A percentile compares a stretch with the other conserved stretches of the same genome.
These are phyloP conservation scores for Rhizoglyphus robini DNA, from an alignment of 1,140 invertebrate species.

Conservation along the genomic window DNA sequence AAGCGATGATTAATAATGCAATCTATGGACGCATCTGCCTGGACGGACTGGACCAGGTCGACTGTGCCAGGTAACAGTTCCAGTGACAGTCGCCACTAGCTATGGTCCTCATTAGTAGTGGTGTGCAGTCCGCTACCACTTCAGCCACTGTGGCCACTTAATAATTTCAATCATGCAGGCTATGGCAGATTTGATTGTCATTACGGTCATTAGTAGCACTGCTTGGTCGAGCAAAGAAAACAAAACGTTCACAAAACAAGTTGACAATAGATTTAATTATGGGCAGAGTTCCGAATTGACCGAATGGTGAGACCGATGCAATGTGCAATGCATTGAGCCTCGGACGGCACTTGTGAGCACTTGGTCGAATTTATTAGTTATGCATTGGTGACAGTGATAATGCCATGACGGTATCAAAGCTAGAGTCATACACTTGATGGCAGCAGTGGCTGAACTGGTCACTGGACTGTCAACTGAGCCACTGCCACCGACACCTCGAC, in stretches of 20 bases:
- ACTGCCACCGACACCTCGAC: neutral
- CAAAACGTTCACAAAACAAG: slow-evolving; percentile 11
- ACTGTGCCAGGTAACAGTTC: neutral
- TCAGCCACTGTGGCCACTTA: neutral
- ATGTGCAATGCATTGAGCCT: neutral
- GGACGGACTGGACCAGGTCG: neutral
- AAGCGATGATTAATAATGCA: slow-evolving; percentile 6
- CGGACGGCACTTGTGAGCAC: neutral
- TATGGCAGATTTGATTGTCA: slow-evolving; percentile 6
- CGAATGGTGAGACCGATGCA: neutral
- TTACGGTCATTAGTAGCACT: neutral
- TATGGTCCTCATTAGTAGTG: neutral
- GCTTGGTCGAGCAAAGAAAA: neutral
- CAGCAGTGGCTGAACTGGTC: too few relatives aligned
- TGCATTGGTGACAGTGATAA: slow-evolving; percentile 3
- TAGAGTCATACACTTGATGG: too few relatives aligned
- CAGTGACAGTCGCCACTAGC: neutral
- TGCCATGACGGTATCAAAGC: neutral
- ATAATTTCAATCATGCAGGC: neutral
- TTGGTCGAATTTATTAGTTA: slow-evolving; percentile 8
- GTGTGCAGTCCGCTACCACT: neutral
- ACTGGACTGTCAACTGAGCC: neutral
- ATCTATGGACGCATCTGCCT: slow-evolving; percentile 11
- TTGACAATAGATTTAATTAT: slow-evolving; percentile 14
- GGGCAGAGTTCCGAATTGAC: neutral